Evolutionary conservation across 2,113 vertebrate species (phyloP).

Genomic region (Dendrocopos noguchii): DNA sequence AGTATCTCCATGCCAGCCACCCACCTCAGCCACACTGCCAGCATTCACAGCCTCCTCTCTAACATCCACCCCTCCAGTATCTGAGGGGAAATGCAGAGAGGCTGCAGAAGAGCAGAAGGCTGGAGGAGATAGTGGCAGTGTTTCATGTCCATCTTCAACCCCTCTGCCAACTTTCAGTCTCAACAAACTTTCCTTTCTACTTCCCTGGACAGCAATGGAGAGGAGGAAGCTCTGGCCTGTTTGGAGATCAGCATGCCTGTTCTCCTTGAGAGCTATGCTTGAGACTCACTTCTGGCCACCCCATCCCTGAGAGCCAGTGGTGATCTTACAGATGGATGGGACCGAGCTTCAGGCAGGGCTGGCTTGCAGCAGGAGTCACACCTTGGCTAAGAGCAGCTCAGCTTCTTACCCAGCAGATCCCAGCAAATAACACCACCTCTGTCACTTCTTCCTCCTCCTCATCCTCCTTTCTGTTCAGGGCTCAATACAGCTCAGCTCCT

Average conservation of each 20-base stretch:
- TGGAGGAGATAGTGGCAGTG: background rate
- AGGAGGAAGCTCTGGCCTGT: background rate
- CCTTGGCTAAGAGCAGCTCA: background rate
- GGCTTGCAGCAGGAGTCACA: background rate
- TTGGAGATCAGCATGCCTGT: background rate
- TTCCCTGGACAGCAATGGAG: background rate
- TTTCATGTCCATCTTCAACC: background rate
- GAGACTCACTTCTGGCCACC: rapidly evolving
- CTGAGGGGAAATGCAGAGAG: background rate
- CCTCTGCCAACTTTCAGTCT: background rate
- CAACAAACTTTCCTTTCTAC: background rate
- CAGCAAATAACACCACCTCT: background rate
- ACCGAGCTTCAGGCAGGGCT: background rate
- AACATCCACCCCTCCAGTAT: background rate
- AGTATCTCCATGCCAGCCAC: constrained; percentile 37
- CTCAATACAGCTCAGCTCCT: background rate
- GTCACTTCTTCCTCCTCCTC: background rate
- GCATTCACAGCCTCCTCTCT: background rate
- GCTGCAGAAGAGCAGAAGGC: constrained; percentile 43
- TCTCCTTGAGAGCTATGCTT: background rate
- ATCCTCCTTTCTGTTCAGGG: background rate
- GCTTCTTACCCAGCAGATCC: background rate
- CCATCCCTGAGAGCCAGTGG: background rate
- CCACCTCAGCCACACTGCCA: background rate
- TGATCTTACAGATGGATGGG: background rate